Conservation (phyloP, 1,140 invertebrate genomes). For the Neoseiulus cucumeris region DNA sequence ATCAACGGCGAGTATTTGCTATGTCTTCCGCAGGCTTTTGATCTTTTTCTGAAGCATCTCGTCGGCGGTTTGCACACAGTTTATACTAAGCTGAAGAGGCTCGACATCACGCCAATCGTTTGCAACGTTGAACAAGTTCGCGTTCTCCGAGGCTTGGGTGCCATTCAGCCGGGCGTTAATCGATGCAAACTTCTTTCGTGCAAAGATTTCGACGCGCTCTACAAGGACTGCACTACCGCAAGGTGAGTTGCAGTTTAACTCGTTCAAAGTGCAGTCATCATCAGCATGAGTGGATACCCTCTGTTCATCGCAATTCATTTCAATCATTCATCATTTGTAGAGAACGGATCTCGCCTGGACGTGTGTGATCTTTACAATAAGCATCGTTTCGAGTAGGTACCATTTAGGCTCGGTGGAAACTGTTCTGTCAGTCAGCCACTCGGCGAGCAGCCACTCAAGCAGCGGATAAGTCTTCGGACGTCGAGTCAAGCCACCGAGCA, state of each 20-base stretch:
- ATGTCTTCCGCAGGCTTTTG: conserved; percentile 93
- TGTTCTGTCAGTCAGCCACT: no score
- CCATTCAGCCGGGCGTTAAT: conserved; percentile 97
- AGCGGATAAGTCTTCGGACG: no score
- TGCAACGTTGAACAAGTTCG: conserved; percentile 99
- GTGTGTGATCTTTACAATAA: not conserved
- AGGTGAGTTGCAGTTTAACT: conserved; percentile 45
- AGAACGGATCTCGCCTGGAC: not conserved
- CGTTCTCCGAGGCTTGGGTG: conserved; percentile 82
- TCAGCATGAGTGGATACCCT: no score
- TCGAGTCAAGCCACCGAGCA: no score
- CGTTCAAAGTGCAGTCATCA: no score
- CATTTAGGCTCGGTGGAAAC: no score
- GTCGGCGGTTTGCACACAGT: conserved; percentile 96
- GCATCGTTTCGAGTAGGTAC: no score
- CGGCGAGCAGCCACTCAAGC: no score
- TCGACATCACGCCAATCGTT: conserved; percentile 93
- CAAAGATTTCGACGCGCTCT: conserved; percentile 95
- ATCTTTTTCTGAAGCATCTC: conserved; percentile 93
- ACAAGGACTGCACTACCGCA: conserved; percentile 97
- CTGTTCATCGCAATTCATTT: not conserved
- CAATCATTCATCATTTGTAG: not conserved
- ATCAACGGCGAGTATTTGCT: conserved; percentile 93
- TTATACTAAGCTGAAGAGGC: conserved; percentile 91
- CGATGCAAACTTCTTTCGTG: conserved; percentile 92